phyloP scores from a whole-genome alignment of 2,113 vertebrate species.

The Melanostigma gelatinosum region DNA sequence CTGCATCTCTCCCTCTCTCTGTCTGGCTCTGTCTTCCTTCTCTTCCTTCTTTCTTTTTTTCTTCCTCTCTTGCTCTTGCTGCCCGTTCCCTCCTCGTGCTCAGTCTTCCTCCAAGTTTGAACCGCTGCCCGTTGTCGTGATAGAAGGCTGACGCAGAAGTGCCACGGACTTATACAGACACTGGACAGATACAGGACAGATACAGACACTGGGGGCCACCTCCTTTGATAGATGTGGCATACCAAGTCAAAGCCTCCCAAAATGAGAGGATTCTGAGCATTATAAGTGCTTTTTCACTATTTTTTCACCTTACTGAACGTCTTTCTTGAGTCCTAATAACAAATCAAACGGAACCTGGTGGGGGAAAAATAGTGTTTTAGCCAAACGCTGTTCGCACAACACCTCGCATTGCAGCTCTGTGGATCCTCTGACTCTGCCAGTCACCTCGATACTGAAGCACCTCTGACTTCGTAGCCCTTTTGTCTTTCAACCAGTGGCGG shows the following conservation, averaged over 20 bases:
- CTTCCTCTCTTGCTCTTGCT: background rate
- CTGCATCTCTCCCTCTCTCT: constrained; percentile 52
- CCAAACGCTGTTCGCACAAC: background rate
- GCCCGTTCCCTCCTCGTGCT: constrained; percentile 12
- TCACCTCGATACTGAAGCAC: constrained; percentile 24
- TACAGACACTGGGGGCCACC: constrained; percentile 3
- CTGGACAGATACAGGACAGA: constrained; percentile 1
- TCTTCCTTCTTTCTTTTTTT: background rate
- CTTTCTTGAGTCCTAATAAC: background rate
- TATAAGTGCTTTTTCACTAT: no score
- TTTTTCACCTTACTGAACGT: background rate
- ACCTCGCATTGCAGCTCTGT: constrained; percentile 7
- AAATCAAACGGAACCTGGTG: background rate
- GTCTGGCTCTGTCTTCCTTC: constrained; percentile 22
- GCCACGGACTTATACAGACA: constrained; percentile 21
- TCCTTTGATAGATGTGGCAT: constrained; percentile 25
- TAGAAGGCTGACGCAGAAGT: constrained; percentile 47
- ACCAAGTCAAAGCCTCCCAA: background rate
- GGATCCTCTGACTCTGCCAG: constrained; percentile 9
- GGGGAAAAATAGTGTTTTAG: background rate
- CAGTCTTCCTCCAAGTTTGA: constrained; percentile 35
- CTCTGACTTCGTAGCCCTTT: constrained; percentile 42
- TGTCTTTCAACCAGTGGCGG: constrained; percentile 52
- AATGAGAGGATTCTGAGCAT: background rate
- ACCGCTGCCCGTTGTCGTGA: constrained; percentile 22